These are phyloP conservation scores for Selene dorsalis DNA, from an alignment of 2,797 vertebrate genomes.

Conservation along the genomic window DNA sequence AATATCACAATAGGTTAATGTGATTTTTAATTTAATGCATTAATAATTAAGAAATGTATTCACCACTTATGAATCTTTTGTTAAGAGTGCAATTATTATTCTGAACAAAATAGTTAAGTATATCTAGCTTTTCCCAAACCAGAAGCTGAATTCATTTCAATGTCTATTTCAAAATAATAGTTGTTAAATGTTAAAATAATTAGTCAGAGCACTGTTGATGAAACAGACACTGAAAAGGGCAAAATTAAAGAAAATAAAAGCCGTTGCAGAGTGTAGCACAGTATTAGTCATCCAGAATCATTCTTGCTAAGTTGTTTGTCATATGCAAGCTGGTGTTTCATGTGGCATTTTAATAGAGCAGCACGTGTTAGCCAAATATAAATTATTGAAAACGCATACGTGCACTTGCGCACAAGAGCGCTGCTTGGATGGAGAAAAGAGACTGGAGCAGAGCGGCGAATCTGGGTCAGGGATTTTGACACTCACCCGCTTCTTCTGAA, in stretches of 20 bases:
- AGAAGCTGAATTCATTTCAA: not conserved
- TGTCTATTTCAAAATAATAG: not conserved
- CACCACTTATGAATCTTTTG: not conserved
- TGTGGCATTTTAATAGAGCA: slow-evolving; percentile 55
- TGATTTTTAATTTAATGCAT: not conserved
- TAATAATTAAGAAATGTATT: not conserved
- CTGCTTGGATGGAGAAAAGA: slow-evolving; percentile 1
- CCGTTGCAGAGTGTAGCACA: slow-evolving; percentile 24
- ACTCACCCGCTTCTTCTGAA: slow-evolving; percentile 26
- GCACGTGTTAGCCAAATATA: slow-evolving; percentile 41
- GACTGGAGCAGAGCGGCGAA: slow-evolving; percentile 34
- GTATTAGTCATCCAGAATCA: slow-evolving; percentile 11
- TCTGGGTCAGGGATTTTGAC: slow-evolving; percentile 70
- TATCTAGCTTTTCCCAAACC: not conserved
- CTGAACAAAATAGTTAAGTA: not conserved
- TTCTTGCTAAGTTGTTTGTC: slow-evolving; percentile 52
- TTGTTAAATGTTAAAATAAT: slow-evolving; percentile 10
- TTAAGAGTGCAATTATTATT: not conserved
- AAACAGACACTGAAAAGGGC: not conserved
- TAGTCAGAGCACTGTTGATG: slow-evolving; percentile 3
- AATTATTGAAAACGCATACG: slow-evolving; percentile 60
- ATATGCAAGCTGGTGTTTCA: slow-evolving; percentile 25
- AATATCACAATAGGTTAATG: not conserved
- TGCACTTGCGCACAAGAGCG: not conserved
- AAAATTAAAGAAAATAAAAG: slow-evolving; percentile 28